Base-by-base conservation (phyloP, 1,140 invertebrate species). In the Galleria mellonella region DNA sequence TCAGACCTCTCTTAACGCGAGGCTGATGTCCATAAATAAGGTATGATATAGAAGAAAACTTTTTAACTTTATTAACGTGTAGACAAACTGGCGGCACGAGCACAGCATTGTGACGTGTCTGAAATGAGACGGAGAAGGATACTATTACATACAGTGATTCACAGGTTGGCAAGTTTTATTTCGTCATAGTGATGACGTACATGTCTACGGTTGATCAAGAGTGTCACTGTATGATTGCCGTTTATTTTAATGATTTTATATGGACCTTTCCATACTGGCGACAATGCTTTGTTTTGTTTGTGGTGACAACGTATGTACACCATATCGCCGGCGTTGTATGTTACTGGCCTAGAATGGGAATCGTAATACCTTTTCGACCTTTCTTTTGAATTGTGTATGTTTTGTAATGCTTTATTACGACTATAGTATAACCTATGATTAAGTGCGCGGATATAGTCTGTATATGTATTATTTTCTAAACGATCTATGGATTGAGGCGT, bases 1-100 rank as follows among this genome's bases (percentile, higher is more conserved):
- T 27, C 4, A 49, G 42, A 17, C 51, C 42, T 36, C 51, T 33
- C 33, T 55, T 49, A 14, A 12, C 51, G 37, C n/a, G 36, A 5
- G 14, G 1, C n/a, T 23, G 7, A 9, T 8, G 9, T 37, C 15
- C 4, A 17, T 4, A 2, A 37, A 11, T 37, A 27, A 37, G n/a
- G 9, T 17, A 37, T 2, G 7, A 37, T 17, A 37, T 8, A n/a
- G 14, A 23, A 23, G 14, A 17, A n/a, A 37, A 23, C 23, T 37
- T 37, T 2, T 23, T 27, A n/a, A 37, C 11, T 3, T 37, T 37
- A n/a, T 37, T 37, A 23, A 37, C n/a, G 15, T 37, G 10, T 37
- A 17, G 9, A 9, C 36, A 17, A 37, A 37, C 13, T 37, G 17
- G 9, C 15, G 14, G 9, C 36, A 14, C 15, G 14, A n/a, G 4